phyloP scores from a whole-genome alignment of 2,113 vertebrate species.

The Leptocoma aspasia region DNA sequence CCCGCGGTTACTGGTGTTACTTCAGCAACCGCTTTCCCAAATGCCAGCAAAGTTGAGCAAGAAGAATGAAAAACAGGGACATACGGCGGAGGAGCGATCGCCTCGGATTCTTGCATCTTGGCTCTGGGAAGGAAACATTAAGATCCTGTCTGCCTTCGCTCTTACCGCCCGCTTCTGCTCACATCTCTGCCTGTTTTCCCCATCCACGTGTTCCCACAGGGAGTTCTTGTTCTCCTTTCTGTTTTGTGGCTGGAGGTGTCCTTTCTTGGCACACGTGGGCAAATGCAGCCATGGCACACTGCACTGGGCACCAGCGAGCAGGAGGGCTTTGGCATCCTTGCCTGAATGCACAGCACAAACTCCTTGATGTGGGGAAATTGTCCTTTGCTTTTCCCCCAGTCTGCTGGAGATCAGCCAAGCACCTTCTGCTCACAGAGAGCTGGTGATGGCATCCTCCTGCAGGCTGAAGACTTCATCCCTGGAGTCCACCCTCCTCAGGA shows the following conservation, averaged over 20 bases:
- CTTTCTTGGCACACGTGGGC: neutral
- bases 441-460: neutral
- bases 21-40: conserved; percentile 9
- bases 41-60: neutral
- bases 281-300: fast-evolving
- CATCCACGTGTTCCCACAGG: neutral
- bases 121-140: conserved; percentile 20
- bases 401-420: neutral
- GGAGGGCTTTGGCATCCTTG: neutral
- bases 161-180: neutral
- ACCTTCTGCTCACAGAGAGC: fast-evolving
- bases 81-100: neutral
- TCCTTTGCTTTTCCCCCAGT: neutral
- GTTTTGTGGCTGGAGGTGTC: neutral
- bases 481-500: neutral
- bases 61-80: conserved; percentile 28
- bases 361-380: neutral
- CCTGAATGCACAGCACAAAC: neutral
- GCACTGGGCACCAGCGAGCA: fast-evolving
- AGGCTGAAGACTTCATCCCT: neutral
- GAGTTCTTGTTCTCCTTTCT: neutral
- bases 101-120: neutral
- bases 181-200: neutral
- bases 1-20: neutral
- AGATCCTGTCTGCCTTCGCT: conserved; percentile 4